Evolutionary conservation across 2,113 vertebrate species (phyloP), one percentile per base, ranked within the genome.

Genomic region (Oreochromis spilurus): DNA sequence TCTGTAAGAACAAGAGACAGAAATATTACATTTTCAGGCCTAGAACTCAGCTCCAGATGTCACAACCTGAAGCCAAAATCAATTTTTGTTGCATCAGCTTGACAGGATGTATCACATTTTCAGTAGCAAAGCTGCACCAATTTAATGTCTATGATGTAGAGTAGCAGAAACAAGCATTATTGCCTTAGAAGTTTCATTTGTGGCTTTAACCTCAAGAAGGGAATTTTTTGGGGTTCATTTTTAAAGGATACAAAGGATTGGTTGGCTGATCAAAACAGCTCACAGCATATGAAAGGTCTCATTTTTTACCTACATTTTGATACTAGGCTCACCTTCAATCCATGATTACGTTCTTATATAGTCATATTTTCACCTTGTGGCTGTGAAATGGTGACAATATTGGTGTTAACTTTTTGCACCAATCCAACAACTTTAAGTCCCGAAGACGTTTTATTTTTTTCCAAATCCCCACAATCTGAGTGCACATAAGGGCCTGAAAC

Each of bases 211-310:
- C 17, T 67, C 1, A 40, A 21, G 9, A 14, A 40, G 62, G n/a
- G 62, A 67, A 9, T 24, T 17, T 48, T 65, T n/a, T 3, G 65
- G 21, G 38, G 8, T 26, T 45, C 38, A 11, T 45, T 11, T 75
- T 75, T 75, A 75, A 75, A 75, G 14, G 67, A 26, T 14, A 10
- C 29, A 14, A 48, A 48, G 14, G 9, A 75, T 48, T 29, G 14
- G 40, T 5, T 0, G 4, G 38, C 21, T 72, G 67, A 72, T 45
- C 67, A 1, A 72, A 72, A 26, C 40, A 17, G 38, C 21, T 70
- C 21, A 0, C 8, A 0, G 8, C 14, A 48, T 17, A 72, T 48
- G 21, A 72, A 29, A 17, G 3, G 67, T 75, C 67, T 48, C 8
- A 3, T 29, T 4, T 43, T 70, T 70, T 70, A 24, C 38, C 65